Conservation (phyloP, 1,140 invertebrate genomes). For the Brachionus paranguensis region DNA sequence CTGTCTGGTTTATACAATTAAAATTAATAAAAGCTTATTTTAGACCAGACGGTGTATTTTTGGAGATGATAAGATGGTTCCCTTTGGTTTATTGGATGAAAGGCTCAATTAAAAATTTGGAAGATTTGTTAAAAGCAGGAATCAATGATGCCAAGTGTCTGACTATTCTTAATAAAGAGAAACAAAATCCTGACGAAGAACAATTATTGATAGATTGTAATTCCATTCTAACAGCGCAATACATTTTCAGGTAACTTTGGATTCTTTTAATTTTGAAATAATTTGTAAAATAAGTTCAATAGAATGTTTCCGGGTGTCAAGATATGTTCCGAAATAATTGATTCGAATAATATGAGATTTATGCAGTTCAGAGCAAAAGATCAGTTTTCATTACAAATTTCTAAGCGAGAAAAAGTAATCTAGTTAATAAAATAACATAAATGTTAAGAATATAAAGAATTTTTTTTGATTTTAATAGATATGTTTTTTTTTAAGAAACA, state of each 20-base stretch:
- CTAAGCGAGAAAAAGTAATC: slow-evolving; percentile 94
- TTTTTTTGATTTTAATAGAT: background rate
- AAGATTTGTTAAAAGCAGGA: slow-evolving; percentile 84
- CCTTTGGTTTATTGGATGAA: slow-evolving; percentile 91
- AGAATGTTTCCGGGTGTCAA: slow-evolving; percentile 95
- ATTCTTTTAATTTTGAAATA: no score
- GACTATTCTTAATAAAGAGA: slow-evolving; percentile 96
- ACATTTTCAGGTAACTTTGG: slow-evolving; percentile 83
- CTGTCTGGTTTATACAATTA: background rate
- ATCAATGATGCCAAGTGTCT: slow-evolving; percentile 92
- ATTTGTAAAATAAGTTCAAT: slow-evolving; percentile 45
- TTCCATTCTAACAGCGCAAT: slow-evolving; percentile 95
- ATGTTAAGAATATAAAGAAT: background rate
- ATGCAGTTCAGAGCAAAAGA: slow-evolving; percentile 97
- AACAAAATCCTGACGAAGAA: slow-evolving; percentile 88
- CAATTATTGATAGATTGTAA: slow-evolving; percentile 92
- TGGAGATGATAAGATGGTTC: slow-evolving; percentile 92
- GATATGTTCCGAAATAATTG: slow-evolving; percentile 92
- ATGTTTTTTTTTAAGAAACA: background rate
- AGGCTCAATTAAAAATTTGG: slow-evolving; percentile 91
- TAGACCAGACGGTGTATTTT: slow-evolving; percentile 80
- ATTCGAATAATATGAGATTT: slow-evolving; percentile 96
- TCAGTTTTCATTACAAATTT: slow-evolving; percentile 87
- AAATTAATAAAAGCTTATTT: background rate
- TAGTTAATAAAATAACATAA: background rate